Evolutionary conservation across 2,888 invertebrate genomes (phyloP).

Genomic region (Morpho achilles): DNA sequence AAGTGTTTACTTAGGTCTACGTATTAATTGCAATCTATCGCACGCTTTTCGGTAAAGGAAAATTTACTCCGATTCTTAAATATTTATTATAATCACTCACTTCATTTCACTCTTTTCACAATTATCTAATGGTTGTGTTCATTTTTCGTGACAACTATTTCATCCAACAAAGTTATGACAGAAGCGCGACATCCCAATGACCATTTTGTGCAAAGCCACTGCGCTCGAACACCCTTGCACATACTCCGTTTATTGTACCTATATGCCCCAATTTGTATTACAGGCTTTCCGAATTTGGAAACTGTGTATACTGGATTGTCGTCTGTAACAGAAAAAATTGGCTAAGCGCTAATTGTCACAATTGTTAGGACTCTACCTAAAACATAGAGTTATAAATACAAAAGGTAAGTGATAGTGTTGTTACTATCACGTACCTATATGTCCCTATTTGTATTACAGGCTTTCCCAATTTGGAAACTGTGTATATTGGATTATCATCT

Average conservation of each 20-base stretch:
- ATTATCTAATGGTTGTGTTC: conserved; percentile 24
- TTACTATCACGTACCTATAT: conserved; percentile 32
- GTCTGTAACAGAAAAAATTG: conserved; percentile 7
- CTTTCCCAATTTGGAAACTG: conserved; percentile 29
- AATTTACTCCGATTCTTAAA: not conserved
- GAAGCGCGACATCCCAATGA: conserved; percentile 33
- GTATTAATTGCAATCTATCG: no score
- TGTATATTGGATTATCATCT: conserved; percentile 22
- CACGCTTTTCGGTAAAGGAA: no score
- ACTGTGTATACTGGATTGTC: conserved; percentile 21
- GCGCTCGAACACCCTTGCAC: conserved; percentile 30
- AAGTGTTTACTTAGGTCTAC: no score
- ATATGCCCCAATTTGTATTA: conserved; percentile 30
- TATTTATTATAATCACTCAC: no score
- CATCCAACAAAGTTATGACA: conserved; percentile 21
- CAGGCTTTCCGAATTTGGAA: conserved; percentile 35
- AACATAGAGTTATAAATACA: no score
- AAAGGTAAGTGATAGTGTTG: no score
- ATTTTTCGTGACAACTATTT: conserved; percentile 18
- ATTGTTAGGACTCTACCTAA: no score
- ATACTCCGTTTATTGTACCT: conserved; percentile 41
- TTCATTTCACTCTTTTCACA: no score
- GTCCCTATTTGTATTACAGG: conserved; percentile 33
- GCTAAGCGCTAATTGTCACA: not conserved
- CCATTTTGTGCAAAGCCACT: conserved; percentile 46